Evolutionary conservation across 2,113 vertebrate species (phyloP).

Genomic region (Crotophaga sulcirostris): DNA sequence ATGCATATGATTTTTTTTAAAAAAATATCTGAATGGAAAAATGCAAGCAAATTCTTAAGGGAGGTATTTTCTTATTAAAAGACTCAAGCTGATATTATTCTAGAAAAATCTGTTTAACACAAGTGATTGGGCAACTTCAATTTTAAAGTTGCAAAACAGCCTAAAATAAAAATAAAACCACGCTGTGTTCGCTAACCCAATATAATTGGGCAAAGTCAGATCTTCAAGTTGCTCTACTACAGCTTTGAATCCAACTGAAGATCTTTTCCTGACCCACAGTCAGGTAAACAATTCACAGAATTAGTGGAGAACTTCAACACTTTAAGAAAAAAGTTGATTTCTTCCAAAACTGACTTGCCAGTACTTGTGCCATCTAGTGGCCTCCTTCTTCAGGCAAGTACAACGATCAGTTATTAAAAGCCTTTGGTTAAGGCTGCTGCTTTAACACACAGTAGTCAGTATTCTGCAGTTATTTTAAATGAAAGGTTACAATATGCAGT

Average conservation of each 20-base stretch:
- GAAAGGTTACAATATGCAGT: background rate
- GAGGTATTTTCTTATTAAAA: background rate
- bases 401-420: background rate
- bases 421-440: background rate
- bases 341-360: background rate
- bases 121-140: background rate
- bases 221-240: background rate
- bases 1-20: background rate
- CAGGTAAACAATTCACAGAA: conserved; percentile 54
- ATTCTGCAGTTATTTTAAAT: background rate
- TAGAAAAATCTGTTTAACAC: background rate
- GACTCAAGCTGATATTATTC: background rate
- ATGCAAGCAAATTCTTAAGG: background rate
- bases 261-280: conserved; percentile 1
- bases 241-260: conserved; percentile 14
- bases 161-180: background rate
- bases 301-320: background rate
- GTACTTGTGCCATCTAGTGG: conserved; percentile 49
- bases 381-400: background rate
- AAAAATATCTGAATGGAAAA: background rate
- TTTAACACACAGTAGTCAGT: background rate
- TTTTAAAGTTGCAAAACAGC: background rate
- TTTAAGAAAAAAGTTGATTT: background rate
- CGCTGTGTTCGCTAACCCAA: background rate
- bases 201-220: conserved; percentile 39